Evolutionary conservation across 2,113 vertebrate species (phyloP), one percentile per base, ranked within the genome.

Genomic region (Tor tambroides): DNA sequence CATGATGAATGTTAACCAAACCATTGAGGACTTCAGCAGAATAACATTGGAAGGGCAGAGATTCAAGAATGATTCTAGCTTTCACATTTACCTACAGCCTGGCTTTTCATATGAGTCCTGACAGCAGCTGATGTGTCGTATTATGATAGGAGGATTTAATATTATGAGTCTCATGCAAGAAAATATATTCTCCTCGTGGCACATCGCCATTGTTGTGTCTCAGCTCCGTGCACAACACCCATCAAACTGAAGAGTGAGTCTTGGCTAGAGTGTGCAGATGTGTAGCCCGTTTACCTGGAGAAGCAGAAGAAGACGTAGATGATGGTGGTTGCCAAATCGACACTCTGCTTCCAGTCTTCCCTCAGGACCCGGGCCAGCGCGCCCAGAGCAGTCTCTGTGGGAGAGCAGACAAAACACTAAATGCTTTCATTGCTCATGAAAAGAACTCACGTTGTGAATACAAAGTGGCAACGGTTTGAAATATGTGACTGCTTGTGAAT

Each of bases 281-380:
- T 81, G 35, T 10, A 46, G 74, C 85, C 3, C 87, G 89, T 81
- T 89, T 93, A 98, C 97, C 96, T 98, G 32, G 97, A 98, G 93
- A 98, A 98, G 91, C 97, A 98, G 92, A 98, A 98, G 91, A 98
- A 99, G 90, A 98, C 93, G 82, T 96, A 97, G 92, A 97, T 96
- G 89, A 99, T 98, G 89, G 97, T 98, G 77, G 97, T 99, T 87
- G 97, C 96, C 92, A 99, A 95, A 88, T 98, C 97, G 26, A 97
- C 95, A 0, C 97, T 98, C 90, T 96, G 96, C 89, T 97, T 99
- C 97, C 96, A 99, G 91, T 98, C 97, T 92, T 99, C 97, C 91
- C 97, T 95, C 88, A 99, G 93, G 32, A 98, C 96, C 91, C 97
- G 93, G 80, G 96, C 97, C 93, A 99, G 91, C 0, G 96, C 97